Base-by-base conservation (phyloP, 2,888 invertebrate species). In the Campoplex nolae region DNA sequence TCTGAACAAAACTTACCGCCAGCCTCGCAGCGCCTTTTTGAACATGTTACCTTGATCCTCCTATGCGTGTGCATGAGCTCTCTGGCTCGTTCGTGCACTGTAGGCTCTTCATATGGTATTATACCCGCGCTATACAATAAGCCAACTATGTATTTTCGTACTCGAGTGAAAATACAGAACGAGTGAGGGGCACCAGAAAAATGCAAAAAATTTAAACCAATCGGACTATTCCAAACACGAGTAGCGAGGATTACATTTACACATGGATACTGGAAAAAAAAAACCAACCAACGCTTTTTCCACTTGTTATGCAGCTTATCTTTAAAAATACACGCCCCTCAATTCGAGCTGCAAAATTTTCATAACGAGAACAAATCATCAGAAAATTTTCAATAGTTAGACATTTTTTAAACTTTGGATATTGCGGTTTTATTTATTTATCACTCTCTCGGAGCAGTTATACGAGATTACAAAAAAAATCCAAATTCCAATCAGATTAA, bases 21-120 rank as follows among this genome's bases (percentile, higher is more conserved):
- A 89, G 83, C 76, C 89, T 88, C 88, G 75, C 83, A 85, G 87
- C 88, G 85, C 86, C 88, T 88, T 87, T 86, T 75, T 73, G 82
- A 87, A 67, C 67, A 65, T 75, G 58, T n/a, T 65, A 38, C 70
- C 35, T 74, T 28, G 35, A 65, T 65, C 75, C 38, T 68, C 51
- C 51, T 58, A 32, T 35, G 51, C 32, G 58, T 80, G 84, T 68
- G 68, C 67, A 68, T 16, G 71, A 28, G 51, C n/a, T n/a, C 48
- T 8, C 70, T 23, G 45, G 35, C 48, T 58, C 51, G 45, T 70
- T 35, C 8, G 28, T 23, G 48, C 16, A 32, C 71, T 51, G 18
- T 35, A 23, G n/a, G 7, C 38, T 45, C 45, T 45, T 23, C 68
- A 68, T 35, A 18, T 16, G 35, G 32, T 18, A 32, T 35, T 65